Conservation (phyloP, 2,113 vertebrate genomes). For the Puffinus mauretanicus region DNA sequence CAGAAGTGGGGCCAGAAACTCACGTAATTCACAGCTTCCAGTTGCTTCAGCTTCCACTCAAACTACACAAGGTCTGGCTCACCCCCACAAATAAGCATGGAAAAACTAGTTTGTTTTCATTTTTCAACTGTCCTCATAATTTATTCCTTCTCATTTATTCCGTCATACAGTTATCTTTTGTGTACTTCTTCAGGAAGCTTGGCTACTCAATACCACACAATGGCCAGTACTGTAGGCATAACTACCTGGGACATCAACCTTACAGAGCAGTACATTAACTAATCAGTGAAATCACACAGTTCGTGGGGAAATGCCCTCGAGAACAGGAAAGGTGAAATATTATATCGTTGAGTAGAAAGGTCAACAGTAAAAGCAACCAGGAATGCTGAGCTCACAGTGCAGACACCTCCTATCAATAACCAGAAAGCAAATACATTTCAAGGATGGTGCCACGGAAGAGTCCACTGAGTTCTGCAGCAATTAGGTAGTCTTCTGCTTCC, state of each 20-base stretch:
- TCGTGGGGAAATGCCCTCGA: not conserved
- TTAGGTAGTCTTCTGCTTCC: not conserved
- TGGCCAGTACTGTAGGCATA: fast-evolving
- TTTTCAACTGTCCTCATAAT: not conserved
- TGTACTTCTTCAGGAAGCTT: not conserved
- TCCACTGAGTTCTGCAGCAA: not conserved
- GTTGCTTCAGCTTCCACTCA: not conserved
- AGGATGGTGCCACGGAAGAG: not conserved
- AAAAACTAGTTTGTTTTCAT: not conserved
- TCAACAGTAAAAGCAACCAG: not conserved
- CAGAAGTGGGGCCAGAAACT: not conserved
- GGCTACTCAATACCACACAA: not conserved
- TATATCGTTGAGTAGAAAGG: fast-evolving
- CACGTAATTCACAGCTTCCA: not conserved
- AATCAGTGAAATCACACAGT: not conserved
- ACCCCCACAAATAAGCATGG: not conserved
- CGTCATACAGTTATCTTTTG: not conserved
- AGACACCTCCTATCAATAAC: not conserved
- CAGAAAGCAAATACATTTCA: not conserved
- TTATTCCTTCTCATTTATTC: not conserved
- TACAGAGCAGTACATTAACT: not conserved
- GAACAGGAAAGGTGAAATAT: not conserved
- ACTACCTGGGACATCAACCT: not conserved
- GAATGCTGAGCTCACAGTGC: not conserved
- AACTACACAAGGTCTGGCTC: not conserved